Evolutionary conservation across 2,113 vertebrate genomes (phyloP), one percentile per base, ranked within the genome.

Genomic region (Zapus hudsonius): DNA sequence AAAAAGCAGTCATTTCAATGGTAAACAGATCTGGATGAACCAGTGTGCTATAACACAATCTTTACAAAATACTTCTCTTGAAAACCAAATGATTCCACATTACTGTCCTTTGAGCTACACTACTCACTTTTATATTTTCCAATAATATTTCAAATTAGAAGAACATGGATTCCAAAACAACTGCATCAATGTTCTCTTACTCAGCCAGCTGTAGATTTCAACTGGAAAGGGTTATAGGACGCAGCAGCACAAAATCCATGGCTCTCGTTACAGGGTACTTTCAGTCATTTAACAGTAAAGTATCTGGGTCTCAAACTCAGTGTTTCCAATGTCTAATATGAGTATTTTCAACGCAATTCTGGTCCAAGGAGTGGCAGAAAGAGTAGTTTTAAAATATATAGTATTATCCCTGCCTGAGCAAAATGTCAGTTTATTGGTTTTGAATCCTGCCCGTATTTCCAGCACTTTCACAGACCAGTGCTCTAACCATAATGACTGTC

Each of bases 1-100:
- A 67, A 97, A 98, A 97, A 95, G 75, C 88, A 96, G 90, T 94
- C 74, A 92, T 93, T 94, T 95, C n/a, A 95, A 64, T 94, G 74
- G 84, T 90, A 92, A 97, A 85, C 47, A 92, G 94, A 90, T 67
- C 44, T 95, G 97, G 97, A 96, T 94, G 95, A 98, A 74, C 87
- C 57, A 81, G 94, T 92, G 76, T n/a, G 42, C 33, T 88, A 92
- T 96, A 97, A 94, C 66, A 96, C 40, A 80, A 84, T 84, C 95
- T 67, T 96, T 96, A 96, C 94, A 36, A 94, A 57, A 25, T 57
- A 95, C 97, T 94, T 92, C 38, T 97, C 95, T 87, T 86, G 52
- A 96, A 83, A 27, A 92, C 75, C 64, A 96, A 96, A 92, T 97
- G 95, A 91, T 61, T 95, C 93, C 94, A 87, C 23, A 76, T 95